Evolutionary conservation across 2,113 vertebrate species (phyloP).

Genomic region (Ginglymostoma cirratum): DNA sequence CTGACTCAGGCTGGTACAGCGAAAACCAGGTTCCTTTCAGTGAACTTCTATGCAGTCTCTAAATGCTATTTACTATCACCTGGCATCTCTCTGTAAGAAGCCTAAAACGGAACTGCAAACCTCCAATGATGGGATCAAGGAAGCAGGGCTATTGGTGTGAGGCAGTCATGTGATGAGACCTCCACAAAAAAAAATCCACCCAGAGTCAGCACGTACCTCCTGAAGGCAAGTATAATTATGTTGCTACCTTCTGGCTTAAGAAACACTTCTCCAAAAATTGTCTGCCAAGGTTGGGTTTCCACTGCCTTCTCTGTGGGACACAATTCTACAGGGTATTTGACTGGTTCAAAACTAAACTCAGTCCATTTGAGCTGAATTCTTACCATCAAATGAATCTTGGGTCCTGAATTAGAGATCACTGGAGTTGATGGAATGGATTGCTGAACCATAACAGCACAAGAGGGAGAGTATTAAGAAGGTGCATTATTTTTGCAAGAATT

Average conservation of each 20-base stretch:
- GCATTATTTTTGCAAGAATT: not conserved
- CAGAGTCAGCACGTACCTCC: not conserved
- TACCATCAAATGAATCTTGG: not conserved
- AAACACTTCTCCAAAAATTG: not conserved
- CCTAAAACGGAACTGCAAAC: not conserved
- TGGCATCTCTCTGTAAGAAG: too few species aligned
- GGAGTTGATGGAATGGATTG: not conserved
- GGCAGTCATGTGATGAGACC: not conserved
- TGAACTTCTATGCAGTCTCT: too few species aligned
- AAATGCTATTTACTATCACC: too few species aligned
- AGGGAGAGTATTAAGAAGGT: not conserved
- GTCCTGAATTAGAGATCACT: not conserved
- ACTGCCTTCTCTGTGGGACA: not conserved
- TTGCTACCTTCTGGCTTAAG: not conserved
- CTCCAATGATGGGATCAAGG: not conserved
- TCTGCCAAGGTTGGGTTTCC: not conserved
- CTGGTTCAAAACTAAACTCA: not conserved
- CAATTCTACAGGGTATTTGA: not conserved
- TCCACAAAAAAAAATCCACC: not conserved
- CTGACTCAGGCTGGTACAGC: too few species aligned
- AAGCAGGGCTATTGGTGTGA: not conserved
- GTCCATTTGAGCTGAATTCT: not conserved
- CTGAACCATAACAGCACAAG: not conserved
- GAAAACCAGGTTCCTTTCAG: too few species aligned
- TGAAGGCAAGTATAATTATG: not conserved